These are phyloP conservation scores for Zoanthus gigantus DNA, from an alignment of 92 coral and sea anemone genomes.

Conservation along the genomic window DNA sequence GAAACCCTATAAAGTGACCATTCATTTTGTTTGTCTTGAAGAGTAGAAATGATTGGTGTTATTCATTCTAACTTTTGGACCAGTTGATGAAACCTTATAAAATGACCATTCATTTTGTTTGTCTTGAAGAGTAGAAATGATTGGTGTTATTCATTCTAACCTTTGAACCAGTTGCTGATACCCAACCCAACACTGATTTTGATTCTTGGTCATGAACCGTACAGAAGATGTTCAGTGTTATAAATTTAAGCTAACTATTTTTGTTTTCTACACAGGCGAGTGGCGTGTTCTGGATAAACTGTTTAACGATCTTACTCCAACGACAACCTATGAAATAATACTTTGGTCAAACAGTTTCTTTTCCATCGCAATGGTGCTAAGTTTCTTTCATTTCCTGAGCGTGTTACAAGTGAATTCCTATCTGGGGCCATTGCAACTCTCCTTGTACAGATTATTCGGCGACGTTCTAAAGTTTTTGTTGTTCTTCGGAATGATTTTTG, in stretches of 20 bases:
- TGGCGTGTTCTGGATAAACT: constrained; percentile 14
- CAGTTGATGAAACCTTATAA: too few relatives aligned
- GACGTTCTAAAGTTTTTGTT: constrained; percentile 81
- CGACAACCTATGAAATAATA: background rate
- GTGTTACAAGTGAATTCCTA: constrained; percentile 66
- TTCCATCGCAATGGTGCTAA: constrained; percentile 54
- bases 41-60: too few relatives aligned
- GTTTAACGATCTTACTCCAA: background rate
- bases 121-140: too few relatives aligned
- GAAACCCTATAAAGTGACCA: too few relatives aligned
- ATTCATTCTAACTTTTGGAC: too few relatives aligned
- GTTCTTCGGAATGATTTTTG: constrained; percentile 71
- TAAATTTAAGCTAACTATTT: background rate
- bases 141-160: too few relatives aligned
- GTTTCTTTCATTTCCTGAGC: constrained; percentile 69
- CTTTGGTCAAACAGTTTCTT: constrained; percentile 26
- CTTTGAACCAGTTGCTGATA: too few relatives aligned
- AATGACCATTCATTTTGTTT: too few relatives aligned
- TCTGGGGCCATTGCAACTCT: constrained; percentile 84
- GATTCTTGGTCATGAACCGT: background rate
- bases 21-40: too few relatives aligned
- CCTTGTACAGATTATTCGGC: constrained; percentile 70
- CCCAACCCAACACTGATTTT: too few relatives aligned
- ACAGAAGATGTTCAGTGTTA: background rate
- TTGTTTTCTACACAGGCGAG: background rate